Conservation (phyloP, 2,797 vertebrate genomes). For the Gymnothorax reevesii region DNA sequence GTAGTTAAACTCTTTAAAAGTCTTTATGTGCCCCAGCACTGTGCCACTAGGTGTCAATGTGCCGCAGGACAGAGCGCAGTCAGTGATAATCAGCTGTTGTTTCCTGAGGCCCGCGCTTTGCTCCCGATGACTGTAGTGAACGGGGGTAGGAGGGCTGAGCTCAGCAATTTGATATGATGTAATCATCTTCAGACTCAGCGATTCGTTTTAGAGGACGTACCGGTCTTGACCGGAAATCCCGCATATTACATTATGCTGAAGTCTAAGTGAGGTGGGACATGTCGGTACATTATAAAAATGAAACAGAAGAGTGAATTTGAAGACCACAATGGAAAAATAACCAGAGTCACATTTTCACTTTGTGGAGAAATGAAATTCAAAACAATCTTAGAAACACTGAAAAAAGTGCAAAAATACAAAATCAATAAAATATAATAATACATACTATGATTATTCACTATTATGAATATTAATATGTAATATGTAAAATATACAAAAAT, state of each 20-base stretch:
- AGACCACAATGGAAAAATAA: no score
- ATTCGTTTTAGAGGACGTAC: background rate
- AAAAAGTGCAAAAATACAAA: no score
- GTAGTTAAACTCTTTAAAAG: background rate
- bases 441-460: no score
- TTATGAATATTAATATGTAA: no score
- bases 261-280: background rate
- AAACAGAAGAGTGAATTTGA: no score
- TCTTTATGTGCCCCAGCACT: background rate
- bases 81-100: background rate
- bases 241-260: background rate
- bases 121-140: slow-evolving; percentile 15
- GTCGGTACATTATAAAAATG: no score
- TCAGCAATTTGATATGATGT: background rate
- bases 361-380: no score
- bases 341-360: no score
- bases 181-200: background rate
- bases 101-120: background rate
- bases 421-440: no score
- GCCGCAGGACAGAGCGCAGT: slow-evolving; percentile 3
- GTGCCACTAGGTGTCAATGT: slow-evolving; percentile 33
- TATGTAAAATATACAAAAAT: no score
- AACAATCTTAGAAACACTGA: no score
- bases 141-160: background rate
- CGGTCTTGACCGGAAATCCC: background rate